A percentile compares a stretch with the other conserved stretches of the same genome.
These are phyloP conservation scores for Boleophthalmus pectinirostris DNA, from an alignment of 2,113 vertebrate genomes.

Conservation along the genomic window DNA sequence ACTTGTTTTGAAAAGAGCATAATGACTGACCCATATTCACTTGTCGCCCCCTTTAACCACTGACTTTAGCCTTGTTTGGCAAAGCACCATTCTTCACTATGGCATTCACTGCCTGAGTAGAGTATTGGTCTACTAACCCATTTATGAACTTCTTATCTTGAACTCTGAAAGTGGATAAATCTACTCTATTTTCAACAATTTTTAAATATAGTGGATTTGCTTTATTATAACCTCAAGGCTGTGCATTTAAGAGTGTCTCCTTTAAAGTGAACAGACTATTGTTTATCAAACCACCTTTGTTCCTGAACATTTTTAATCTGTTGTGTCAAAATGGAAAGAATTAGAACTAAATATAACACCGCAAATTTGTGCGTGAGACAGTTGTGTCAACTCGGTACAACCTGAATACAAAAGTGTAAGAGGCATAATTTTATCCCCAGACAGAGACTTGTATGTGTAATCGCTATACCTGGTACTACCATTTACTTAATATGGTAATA, in stretches of 20 bases:
- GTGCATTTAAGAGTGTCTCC: background rate
- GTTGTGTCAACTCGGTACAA: background rate
- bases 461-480: background rate
- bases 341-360: background rate
- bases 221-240: background rate
- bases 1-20: constrained; percentile 48
- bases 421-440: background rate
- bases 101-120: background rate
- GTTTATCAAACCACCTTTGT: background rate
- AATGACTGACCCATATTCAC: constrained; percentile 60
- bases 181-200: background rate
- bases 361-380: background rate
- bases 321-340: background rate
- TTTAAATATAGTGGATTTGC: background rate
- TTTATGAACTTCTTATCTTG: background rate
- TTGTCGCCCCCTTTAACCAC: constrained; percentile 6
- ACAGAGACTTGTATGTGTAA: background rate
- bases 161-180: background rate
- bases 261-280: background rate
- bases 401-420: background rate
- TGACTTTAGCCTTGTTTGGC: constrained; percentile 9
- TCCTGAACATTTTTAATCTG: background rate
- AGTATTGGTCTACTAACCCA: background rate
- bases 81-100: background rate
- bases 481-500: background rate